These are phyloP conservation scores for Enteromius paludinosus DNA, from an alignment of 2,797 vertebrate species.

Conservation along the genomic window DNA sequence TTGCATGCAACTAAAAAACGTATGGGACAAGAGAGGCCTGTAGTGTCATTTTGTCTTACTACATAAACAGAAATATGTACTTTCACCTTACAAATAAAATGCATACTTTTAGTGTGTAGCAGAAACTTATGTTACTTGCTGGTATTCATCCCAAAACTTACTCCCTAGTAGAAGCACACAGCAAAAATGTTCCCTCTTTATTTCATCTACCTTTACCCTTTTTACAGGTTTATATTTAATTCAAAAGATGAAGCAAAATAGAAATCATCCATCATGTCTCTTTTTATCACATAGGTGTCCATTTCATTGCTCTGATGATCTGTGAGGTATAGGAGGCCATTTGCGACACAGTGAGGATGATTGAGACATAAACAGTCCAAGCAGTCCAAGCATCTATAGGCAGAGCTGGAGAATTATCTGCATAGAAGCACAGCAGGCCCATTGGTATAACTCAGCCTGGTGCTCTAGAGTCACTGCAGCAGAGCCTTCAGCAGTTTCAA, in stretches of 20 bases:
- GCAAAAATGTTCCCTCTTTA: background rate
- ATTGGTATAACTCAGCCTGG: constrained; percentile 39
- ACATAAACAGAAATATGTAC: background rate
- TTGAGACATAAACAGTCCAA: constrained; percentile 45
- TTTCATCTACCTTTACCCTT: background rate
- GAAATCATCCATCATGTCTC: background rate
- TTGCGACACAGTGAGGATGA: constrained; percentile 19
- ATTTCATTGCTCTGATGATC: constrained; percentile 20
- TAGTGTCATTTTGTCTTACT: background rate
- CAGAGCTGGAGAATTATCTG: constrained; percentile 48
- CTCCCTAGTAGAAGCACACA: background rate
- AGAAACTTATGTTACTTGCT: background rate
- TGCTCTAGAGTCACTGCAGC: constrained; percentile 6
- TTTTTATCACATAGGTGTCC: constrained; percentile 25
- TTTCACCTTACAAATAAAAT: background rate
- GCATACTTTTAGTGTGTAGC: background rate
- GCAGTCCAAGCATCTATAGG: constrained; percentile 26
- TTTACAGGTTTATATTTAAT: constrained; percentile 13
- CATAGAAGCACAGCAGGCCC: constrained; percentile 29
- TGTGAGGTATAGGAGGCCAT: constrained; percentile 30
- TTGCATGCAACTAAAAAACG: background rate
- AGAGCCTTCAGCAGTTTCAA: constrained; percentile 23
- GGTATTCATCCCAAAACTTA: background rate
- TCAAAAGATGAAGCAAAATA: constrained; percentile 29
- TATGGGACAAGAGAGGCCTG: background rate